Conservation (phyloP, 1,140 invertebrate species). For the Apis cerana region DNA sequence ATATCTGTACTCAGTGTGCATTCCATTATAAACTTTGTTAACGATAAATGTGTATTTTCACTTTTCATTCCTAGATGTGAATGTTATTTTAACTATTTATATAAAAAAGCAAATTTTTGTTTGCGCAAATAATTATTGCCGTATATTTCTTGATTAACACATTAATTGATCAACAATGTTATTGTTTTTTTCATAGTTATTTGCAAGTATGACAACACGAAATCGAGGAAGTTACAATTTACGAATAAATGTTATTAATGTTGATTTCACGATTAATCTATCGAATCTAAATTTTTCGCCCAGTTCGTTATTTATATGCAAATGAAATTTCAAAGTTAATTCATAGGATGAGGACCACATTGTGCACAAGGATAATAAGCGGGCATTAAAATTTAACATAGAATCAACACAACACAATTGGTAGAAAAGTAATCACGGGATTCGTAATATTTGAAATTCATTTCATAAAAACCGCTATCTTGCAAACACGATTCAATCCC, state of each 20-base stretch:
- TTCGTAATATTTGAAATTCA: neutral
- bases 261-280: too few relatives aligned
- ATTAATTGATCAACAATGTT: neutral
- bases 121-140: neutral
- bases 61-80: neutral
- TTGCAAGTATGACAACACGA: neutral
- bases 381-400: neutral
- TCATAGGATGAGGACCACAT: too few relatives aligned
- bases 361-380: too few relatives aligned
- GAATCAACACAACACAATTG: neutral
- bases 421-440: neutral
- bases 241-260: neutral
- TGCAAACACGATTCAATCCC: neutral
- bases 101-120: neutral
- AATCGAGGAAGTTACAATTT: neutral
- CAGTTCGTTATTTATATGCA: too few relatives aligned
- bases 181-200: neutral
- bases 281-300: too few relatives aligned
- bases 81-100: neutral
- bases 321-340: too few relatives aligned
- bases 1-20: neutral
- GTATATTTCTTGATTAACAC: neutral
- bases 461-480: neutral
- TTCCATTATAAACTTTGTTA: conserved; percentile 5
- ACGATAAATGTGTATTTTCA: conserved; percentile 6